Evolutionary conservation across 2,888 invertebrate genomes (phyloP), one percentile per base, ranked within the genome.

Genomic region (Tenthredo distinguenda): DNA sequence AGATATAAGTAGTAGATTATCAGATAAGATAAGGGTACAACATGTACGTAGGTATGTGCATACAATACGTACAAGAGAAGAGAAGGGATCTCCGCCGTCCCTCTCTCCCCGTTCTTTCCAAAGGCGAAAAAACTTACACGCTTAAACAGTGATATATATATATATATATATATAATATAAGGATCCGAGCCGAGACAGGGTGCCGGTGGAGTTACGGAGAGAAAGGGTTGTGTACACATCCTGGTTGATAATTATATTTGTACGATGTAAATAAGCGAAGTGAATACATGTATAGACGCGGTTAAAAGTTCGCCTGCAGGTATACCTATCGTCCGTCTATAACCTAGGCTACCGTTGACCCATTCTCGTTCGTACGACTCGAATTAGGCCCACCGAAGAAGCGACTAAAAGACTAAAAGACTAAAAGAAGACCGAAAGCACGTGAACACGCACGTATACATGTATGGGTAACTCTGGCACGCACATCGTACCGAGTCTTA

Each of bases 1-100:
- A 68, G 68, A 68, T 68, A 68, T 68, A 74, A 74, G 15, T 43
- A 18, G n/a, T 26, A 74, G 74, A 74, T 74, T 74, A 74, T 74
- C 74, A 21, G 74, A 74, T 74, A 21, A 74, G 74, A 55, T 55
- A 55, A 18, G 34, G 9, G 26, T 68, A 68, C 5, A 68, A 34
- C 34, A 68, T 34, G 68, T 34, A 68, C 7, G 34, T 68, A 34
- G 10, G 31, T 68, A 68, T 12, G 31, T 31, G 1, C 12, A 12
- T 68, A 68, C 5, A 68, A 34, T 74, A n/a, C n/a, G 9, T 40
- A 74, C 0, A 21, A 43, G 21, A 74, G 68, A 74, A 43, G 37
- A 71, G 74, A 43, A 74, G 40, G 74, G 21, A 43, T 43, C 62
- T 7, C n/a, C 0, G 43, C 12, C 10, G 43, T 4, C 40, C 31